Percentiles rank a stretch among this genome's conserved stretches.
Evolutionary conservation across 2,113 vertebrate species (phyloP).

Genomic region (Perccottus glenii): DNA sequence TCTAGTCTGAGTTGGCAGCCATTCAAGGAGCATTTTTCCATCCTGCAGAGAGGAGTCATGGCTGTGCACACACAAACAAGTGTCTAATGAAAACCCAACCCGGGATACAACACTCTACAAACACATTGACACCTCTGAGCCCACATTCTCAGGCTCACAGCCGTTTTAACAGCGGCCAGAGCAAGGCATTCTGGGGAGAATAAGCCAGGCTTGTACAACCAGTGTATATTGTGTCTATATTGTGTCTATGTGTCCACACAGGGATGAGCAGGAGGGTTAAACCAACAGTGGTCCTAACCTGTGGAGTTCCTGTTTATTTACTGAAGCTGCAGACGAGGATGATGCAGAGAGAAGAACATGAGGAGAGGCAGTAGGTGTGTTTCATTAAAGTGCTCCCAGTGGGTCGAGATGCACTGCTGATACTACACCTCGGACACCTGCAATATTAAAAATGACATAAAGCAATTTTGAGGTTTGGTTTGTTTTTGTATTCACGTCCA

Average conservation of each 20-base stretch:
- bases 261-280: conserved; percentile 33
- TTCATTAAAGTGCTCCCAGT: conserved; percentile 38
- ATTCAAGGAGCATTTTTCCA: conserved; percentile 28
- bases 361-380: conserved; percentile 38
- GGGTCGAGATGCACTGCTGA: background rate
- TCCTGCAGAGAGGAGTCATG: conserved; percentile 14
- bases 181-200: background rate
- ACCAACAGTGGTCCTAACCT: conserved; percentile 14
- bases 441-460: background rate
- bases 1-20: background rate
- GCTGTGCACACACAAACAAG: conserved; percentile 26
- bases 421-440: conserved; percentile 3
- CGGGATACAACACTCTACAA: background rate
- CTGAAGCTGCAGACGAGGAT: background rate
- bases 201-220: conserved; percentile 1
- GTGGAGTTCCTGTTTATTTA: conserved; percentile 27
- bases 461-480: background rate
- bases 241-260: too few relatives aligned
- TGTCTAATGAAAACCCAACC: conserved; percentile 14
- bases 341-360: conserved; percentile 29
- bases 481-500: background rate
- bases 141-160: conserved; percentile 8
- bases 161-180: conserved; percentile 8
- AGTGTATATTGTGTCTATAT: conserved; percentile 19
- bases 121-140: conserved; percentile 4